These are phyloP conservation scores for Microctonus aethiopoides DNA, from an alignment of 2,888 invertebrate species.

Conservation along the genomic window DNA sequence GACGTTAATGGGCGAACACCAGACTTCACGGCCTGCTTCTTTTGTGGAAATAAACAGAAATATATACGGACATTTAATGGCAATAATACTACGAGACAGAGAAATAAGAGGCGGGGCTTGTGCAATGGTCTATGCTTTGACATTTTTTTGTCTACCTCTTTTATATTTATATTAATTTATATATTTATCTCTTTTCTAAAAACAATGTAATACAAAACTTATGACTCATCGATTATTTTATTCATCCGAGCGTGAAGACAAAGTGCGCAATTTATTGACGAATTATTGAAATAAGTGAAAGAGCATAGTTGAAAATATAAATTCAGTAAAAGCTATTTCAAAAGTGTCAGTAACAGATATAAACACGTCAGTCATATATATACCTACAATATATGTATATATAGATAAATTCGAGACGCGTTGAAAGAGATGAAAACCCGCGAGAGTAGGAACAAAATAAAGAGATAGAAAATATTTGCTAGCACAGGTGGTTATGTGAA, in stretches of 20 bases:
- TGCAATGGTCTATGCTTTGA: not conserved
- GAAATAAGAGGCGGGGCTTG: not conserved
- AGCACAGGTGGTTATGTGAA: constrained; percentile 22
- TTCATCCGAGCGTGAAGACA: not conserved
- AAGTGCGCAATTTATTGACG: constrained; percentile 16
- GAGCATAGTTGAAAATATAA: constrained; percentile 4
- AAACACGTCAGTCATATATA: not conserved
- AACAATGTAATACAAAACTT: not conserved
- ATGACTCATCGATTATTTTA: not conserved
- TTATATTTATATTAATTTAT: not conserved
- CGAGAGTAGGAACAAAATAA: not conserved
- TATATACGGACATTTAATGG: not conserved
- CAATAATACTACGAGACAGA: constrained; percentile 9
- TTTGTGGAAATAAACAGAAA: not conserved
- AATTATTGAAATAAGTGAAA: constrained; percentile 10
- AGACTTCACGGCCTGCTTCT: constrained; percentile 30
- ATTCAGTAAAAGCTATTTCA: constrained; percentile 7
- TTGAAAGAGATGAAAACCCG: not conserved
- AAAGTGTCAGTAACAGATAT: not conserved
- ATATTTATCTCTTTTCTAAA: not conserved
- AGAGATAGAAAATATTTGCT: not conserved
- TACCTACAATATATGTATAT: too few relatives aligned
- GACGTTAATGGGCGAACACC: constrained; percentile 5
- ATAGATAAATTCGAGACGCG: not conserved
- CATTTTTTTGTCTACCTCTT: not conserved